These are phyloP conservation scores for Hemiprocne comata DNA, from an alignment of 2,113 vertebrate species.

Conservation along the genomic window DNA sequence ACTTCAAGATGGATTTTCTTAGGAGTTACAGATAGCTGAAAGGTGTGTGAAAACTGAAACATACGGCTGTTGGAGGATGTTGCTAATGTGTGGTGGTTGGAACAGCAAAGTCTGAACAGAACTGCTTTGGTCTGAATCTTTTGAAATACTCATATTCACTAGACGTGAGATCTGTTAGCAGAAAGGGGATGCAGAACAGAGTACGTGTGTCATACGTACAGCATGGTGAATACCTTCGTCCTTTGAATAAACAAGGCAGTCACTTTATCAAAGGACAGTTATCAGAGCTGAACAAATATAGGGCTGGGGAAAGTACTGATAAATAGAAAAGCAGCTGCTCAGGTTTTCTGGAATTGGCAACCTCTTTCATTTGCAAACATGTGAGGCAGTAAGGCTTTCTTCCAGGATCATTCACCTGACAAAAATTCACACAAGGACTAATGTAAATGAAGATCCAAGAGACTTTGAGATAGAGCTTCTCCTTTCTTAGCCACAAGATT, in stretches of 20 bases:
- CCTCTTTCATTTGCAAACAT: neutral
- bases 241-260: slow-evolving; percentile 21
- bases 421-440: neutral
- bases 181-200: neutral
- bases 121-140: neutral
- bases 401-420: neutral
- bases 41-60: neutral
- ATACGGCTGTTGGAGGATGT: neutral
- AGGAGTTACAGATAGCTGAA: neutral
- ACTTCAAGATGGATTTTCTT: neutral
- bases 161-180: neutral
- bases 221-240: neutral
- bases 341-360: neutral
- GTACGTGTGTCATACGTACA: neutral
- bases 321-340: slow-evolving; percentile 8
- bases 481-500: neutral
- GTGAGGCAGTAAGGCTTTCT: neutral
- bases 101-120: neutral
- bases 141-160: neutral
- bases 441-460: neutral
- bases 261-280: slow-evolving; percentile 25
- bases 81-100: neutral
- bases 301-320: slow-evolving; percentile 10
- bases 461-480: neutral
- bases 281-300: slow-evolving; percentile 46